Evolutionary conservation across 1,140 invertebrate species (phyloP).

Genomic region (Dinoponera quadriceps): DNA sequence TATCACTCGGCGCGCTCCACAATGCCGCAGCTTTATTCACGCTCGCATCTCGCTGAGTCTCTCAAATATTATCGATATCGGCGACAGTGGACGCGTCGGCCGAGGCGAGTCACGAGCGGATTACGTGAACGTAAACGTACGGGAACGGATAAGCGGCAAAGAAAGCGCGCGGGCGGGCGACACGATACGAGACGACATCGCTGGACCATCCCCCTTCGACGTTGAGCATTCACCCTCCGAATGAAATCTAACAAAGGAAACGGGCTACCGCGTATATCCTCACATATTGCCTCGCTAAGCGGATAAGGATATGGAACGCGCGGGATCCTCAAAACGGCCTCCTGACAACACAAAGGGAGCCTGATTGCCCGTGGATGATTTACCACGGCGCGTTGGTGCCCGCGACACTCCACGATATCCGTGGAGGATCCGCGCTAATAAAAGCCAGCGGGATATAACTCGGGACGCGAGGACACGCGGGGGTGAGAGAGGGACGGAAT

Average conservation of each 20-base stretch:
- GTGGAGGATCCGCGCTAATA: slow-evolving; percentile 59
- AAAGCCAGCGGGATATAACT: slow-evolving; percentile 51
- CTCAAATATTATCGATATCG: slow-evolving; percentile 39
- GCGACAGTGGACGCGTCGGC: background rate
- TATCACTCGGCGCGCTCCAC: background rate
- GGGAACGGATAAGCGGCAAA: slow-evolving; percentile 31
- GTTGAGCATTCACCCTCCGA: background rate
- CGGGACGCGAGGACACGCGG: background rate
- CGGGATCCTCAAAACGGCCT: slow-evolving; percentile 48
- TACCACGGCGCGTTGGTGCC: slow-evolving; percentile 41
- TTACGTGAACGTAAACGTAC: slow-evolving; percentile 46
- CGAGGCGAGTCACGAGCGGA: slow-evolving; percentile 30
- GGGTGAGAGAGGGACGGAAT: background rate
- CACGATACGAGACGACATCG: slow-evolving; percentile 2
- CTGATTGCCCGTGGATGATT: slow-evolving; percentile 68
- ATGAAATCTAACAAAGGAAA: slow-evolving; percentile 55
- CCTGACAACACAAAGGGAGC: slow-evolving; percentile 61
- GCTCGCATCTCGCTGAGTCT: slow-evolving; percentile 8
- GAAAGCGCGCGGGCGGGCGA: slow-evolving; percentile 32
- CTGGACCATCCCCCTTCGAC: background rate
- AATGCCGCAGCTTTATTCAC: background rate
- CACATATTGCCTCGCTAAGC: slow-evolving; percentile 59
- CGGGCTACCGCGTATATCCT: slow-evolving; percentile 50
- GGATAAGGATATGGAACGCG: slow-evolving; percentile 54
- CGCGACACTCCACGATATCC: slow-evolving; percentile 57